Percentiles rank a stretch among this genome's conserved stretches.
These are phyloP conservation scores for Torymus texanus DNA, from an alignment of 2,888 invertebrate species.

Conservation along the genomic window DNA sequence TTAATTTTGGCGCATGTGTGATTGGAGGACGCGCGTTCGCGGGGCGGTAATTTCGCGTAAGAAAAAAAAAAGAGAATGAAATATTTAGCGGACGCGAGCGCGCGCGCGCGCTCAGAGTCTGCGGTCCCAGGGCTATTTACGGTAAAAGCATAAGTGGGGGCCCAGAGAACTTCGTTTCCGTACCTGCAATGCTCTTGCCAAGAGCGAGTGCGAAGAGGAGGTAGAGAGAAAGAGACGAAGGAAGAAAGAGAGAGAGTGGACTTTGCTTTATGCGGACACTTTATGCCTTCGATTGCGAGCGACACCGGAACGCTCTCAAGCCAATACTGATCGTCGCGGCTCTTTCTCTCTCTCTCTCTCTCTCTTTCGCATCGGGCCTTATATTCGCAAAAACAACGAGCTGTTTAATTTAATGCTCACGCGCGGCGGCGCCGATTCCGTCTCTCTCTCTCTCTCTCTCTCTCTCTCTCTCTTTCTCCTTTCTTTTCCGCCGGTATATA, in stretches of 20 bases:
- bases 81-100: constrained; percentile 8
- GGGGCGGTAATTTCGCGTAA: no score
- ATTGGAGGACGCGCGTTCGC: constrained; percentile 10
- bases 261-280: constrained; percentile 64
- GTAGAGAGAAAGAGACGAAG: constrained; percentile 13
- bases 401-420: constrained; percentile 72
- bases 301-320: constrained; percentile 75
- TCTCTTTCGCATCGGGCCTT: constrained; percentile 55
- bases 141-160: constrained; percentile 31
- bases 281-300: constrained; percentile 75
- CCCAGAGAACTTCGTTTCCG: constrained; percentile 35
- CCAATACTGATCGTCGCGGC: constrained; percentile 66
- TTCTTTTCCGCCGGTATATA: not conserved
- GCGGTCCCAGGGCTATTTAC: constrained; percentile 21
- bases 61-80: constrained; percentile 22
- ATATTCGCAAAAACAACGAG: constrained; percentile 64
- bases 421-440: constrained; percentile 56
- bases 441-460: not conserved
- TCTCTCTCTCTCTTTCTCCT: not conserved
- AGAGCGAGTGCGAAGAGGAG: not conserved
- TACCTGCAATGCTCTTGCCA: constrained; percentile 21
- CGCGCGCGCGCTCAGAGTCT: not conserved
- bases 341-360: no score
- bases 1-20: constrained; percentile 19
- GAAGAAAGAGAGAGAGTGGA: constrained; percentile 19